phyloP scores from a whole-genome alignment of 2,797 vertebrate genomes.

The Galago senegalensis region DNA sequence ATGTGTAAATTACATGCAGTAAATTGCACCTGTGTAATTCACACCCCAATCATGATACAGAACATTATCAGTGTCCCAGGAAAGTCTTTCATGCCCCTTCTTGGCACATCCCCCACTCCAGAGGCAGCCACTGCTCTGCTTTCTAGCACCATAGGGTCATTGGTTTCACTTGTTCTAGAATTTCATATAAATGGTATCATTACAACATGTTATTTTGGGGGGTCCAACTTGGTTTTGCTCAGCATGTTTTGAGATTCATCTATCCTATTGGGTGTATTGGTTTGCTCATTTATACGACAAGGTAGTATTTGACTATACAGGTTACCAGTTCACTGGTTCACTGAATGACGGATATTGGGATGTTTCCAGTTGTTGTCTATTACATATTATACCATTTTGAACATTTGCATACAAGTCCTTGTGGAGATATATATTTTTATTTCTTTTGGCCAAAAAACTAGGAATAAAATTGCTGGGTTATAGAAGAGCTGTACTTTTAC shows the following conservation, averaged over 20 bases:
- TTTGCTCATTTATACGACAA: neutral
- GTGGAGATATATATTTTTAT: neutral
- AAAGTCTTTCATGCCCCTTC: neutral
- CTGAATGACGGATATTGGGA: accelerated
- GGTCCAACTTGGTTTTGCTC: neutral
- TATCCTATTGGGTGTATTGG: accelerated
- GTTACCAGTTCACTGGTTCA: too few species aligned
- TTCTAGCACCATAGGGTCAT: neutral
- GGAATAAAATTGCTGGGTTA: neutral
- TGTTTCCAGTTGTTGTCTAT: neutral
- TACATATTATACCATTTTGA: neutral
- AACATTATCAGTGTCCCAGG: neutral
- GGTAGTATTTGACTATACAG: accelerated
- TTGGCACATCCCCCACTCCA: neutral
- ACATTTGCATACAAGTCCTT: neutral
- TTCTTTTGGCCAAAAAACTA: neutral
- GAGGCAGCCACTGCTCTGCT: neutral
- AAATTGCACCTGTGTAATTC: neutral
- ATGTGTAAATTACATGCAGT: neutral
- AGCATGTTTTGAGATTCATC: neutral
- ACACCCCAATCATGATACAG: neutral
- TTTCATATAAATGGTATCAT: neutral
- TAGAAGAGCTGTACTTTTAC: neutral
- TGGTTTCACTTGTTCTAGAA: neutral
- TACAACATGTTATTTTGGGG: neutral